Evolutionary conservation across 2,797 vertebrate genomes (phyloP).

Genomic region (Coracias cyanogaster): DNA sequence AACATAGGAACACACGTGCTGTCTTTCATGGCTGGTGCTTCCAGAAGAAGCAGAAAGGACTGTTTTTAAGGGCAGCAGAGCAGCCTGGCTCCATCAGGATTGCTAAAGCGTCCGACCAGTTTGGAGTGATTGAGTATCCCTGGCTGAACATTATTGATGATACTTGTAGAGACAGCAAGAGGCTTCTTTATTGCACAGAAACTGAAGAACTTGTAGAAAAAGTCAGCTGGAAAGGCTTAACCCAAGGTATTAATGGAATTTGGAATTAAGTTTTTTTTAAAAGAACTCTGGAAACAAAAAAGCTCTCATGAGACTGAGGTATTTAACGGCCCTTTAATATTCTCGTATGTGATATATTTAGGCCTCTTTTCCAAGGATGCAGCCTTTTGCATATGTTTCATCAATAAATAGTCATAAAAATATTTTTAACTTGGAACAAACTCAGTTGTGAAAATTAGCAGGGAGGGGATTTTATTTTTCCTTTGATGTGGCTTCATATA

Average conservation of each 20-base stretch:
- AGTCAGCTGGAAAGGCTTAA: conserved; percentile 37
- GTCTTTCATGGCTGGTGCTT: not conserved
- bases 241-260: not conserved
- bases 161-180: not conserved
- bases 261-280: not conserved
- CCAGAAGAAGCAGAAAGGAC: not conserved
- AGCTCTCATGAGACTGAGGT: not conserved
- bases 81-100: not conserved
- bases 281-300: not conserved
- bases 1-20: not conserved
- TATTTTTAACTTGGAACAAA: not conserved
- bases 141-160: not conserved
- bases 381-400: not conserved
- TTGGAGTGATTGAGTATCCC: not conserved
- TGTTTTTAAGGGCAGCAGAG: not conserved
- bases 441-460: not conserved
- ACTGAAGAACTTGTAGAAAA: not conserved
- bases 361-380: not conserved
- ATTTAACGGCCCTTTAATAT: not conserved
- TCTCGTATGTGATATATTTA: not conserved
- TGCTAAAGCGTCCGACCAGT: not conserved
- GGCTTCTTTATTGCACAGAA: not conserved
- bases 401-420: not conserved
- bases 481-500: not conserved
- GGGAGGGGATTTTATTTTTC: not conserved